phyloP scores from a whole-genome alignment of 2,888 invertebrate species.

The Cheiracanthium punctorium region DNA sequence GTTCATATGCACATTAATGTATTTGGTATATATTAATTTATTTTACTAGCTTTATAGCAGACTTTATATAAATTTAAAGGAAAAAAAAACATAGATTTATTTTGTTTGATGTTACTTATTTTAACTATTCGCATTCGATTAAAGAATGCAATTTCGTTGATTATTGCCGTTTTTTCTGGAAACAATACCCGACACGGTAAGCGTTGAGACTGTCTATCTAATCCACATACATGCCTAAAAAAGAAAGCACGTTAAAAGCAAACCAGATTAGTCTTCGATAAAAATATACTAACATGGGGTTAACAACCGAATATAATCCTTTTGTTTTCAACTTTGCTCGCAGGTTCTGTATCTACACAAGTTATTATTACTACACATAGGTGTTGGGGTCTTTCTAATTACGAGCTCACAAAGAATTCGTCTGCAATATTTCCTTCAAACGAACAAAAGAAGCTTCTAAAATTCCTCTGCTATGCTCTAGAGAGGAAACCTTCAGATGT shows the following conservation, averaged over 20 bases:
- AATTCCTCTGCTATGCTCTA: conserved; percentile 26
- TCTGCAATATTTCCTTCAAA: conserved; percentile 33
- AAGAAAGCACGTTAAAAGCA: background rate
- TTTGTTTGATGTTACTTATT: too few relatives aligned
- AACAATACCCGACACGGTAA: too few relatives aligned
- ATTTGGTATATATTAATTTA: too few relatives aligned
- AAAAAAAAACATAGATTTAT: too few relatives aligned
- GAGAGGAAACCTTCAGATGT: conserved; percentile 53
- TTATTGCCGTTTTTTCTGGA: too few relatives aligned
- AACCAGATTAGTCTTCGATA: background rate
- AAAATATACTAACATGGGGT: conserved; percentile 7
- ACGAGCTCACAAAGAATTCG: conserved; percentile 5
- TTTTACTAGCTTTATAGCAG: too few relatives aligned
- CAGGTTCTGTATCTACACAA: conserved; percentile 5
- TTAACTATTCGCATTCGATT: too few relatives aligned
- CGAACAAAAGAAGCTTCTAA: conserved; percentile 16
- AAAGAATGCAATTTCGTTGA: too few relatives aligned
- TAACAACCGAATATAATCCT: conserved; percentile 19
- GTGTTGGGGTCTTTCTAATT: conserved; percentile 25
- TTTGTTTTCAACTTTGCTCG: background rate
- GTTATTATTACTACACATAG: conserved; percentile 1
- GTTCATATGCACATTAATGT: too few relatives aligned
- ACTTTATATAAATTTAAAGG: too few relatives aligned
- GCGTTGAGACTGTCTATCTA: too few relatives aligned
- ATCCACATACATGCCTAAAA: background rate